Percentiles rank a stretch among this genome's conserved stretches.
Evolutionary conservation across 1,140 invertebrate genomes (phyloP).

Genomic region (Bombyx mandarina): DNA sequence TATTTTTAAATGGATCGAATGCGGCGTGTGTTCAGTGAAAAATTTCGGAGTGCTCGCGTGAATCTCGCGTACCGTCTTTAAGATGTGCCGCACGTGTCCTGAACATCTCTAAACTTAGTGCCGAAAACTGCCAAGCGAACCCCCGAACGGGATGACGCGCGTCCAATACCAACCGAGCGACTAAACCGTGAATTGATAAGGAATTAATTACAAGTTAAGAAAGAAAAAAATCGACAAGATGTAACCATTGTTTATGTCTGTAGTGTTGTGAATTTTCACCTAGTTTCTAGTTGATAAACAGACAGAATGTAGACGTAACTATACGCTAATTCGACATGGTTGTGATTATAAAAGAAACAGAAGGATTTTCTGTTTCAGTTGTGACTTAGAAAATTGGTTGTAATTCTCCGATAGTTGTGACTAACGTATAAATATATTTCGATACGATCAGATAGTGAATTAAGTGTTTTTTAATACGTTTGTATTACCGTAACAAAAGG

Average conservation of each 20-base stretch:
- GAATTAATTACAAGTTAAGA: slow-evolving; percentile 23
- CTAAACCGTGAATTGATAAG: slow-evolving; percentile 37
- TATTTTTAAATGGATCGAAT: slow-evolving; percentile 54
- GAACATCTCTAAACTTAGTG: slow-evolving; percentile 42
- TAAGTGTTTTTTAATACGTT: slow-evolving; percentile 26
- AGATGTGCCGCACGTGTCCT: slow-evolving; percentile 32
- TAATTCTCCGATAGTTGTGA: slow-evolving; percentile 52
- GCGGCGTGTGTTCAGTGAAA: slow-evolving; percentile 33
- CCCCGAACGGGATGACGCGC: slow-evolving; percentile 27
- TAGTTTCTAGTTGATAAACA: slow-evolving; percentile 22
- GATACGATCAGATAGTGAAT: slow-evolving; percentile 26
- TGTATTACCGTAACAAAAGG: slow-evolving; percentile 24
- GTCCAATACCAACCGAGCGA: slow-evolving; percentile 21
- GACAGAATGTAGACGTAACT: slow-evolving; percentile 28
- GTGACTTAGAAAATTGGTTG: slow-evolving; percentile 49
- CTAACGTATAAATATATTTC: slow-evolving; percentile 32
- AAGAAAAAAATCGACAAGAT: slow-evolving; percentile 50
- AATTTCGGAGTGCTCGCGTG: slow-evolving; percentile 15
- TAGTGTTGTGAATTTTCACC: slow-evolving; percentile 64
- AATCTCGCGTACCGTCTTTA: slow-evolving; percentile 26
- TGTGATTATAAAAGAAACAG: slow-evolving; percentile 44
- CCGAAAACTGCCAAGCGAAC: slow-evolving; percentile 46
- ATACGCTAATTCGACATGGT: slow-evolving; percentile 35
- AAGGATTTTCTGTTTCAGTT: slow-evolving; percentile 20
- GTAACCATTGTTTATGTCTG: slow-evolving; percentile 61